Evolutionary conservation across 2,113 vertebrate species (phyloP).

Genomic region (Suricata suricatta): DNA sequence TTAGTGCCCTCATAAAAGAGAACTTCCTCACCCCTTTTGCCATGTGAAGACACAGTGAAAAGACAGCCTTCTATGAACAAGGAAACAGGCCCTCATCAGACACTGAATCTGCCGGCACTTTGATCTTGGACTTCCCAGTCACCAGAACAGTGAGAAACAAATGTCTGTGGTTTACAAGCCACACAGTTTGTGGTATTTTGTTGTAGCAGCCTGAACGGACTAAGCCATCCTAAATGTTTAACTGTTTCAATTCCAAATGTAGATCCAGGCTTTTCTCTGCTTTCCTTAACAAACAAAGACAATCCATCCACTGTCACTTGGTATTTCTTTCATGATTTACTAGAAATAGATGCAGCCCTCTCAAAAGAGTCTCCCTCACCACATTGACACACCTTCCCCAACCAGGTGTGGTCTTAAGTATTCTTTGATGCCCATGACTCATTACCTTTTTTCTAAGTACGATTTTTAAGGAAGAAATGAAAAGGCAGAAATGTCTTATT

Average conservation of each 20-base stretch:
- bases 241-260: slow-evolving; percentile 30
- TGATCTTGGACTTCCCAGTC: not conserved
- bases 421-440: not conserved
- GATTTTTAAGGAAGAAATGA: slow-evolving; percentile 44
- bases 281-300: slow-evolving; percentile 4
- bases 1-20: not conserved
- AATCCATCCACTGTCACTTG: not conserved
- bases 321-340: not conserved
- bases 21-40: not conserved
- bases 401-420: not conserved
- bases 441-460: slow-evolving; percentile 31
- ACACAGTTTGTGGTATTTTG: not conserved
- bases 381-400: rapidly evolving
- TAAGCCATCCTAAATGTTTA: not conserved
- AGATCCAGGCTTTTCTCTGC: not conserved
- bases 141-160: not conserved
- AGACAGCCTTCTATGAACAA: not conserved
- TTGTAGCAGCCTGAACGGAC: not conserved
- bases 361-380: not conserved
- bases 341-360: not conserved
- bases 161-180: not conserved
- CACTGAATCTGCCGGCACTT: not conserved
- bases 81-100: not conserved
- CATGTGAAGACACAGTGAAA: not conserved
- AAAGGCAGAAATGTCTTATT: not conserved